Conservation (phyloP, 2,113 vertebrate genomes). For the Etheostoma spectabile region DNA sequence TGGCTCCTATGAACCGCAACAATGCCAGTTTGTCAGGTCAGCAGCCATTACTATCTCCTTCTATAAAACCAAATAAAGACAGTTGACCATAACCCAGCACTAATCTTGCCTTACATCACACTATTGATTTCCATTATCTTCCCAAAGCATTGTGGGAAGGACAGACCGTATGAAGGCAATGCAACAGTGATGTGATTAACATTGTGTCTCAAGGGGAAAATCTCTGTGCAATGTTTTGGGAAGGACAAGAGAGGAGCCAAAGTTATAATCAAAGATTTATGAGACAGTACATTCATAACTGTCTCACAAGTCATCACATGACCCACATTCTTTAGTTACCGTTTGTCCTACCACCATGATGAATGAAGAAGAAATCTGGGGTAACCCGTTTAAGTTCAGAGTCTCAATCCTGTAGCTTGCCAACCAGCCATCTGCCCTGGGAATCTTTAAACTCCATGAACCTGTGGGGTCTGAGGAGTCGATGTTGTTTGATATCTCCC, state of each 20-base stretch:
- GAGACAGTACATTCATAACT: not conserved
- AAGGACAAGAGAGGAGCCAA: no score
- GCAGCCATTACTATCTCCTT: not conserved
- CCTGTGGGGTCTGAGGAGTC: no score
- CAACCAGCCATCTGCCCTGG: no score
- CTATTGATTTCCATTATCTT: slow-evolving; percentile 2
- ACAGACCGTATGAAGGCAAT: not conserved
- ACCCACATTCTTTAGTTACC: no score
- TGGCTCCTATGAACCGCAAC: slow-evolving; percentile 16
- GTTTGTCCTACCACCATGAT: no score
- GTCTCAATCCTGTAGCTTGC: no score
- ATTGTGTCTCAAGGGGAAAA: not conserved
- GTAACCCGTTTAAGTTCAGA: no score
- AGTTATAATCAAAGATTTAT: not conserved
- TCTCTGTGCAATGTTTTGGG: not conserved
- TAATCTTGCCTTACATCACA: slow-evolving; percentile 2
- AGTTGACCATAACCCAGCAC: not conserved
- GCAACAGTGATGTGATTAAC: not conserved
- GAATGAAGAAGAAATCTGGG: no score
- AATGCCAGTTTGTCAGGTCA: slow-evolving; percentile 23
- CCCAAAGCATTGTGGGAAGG: slow-evolving; percentile 1
- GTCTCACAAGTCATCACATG: no score
- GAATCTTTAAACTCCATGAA: no score
- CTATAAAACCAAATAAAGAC: not conserved
- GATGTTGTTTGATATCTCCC: no score